Percentiles rank a stretch among this genome's conserved stretches.
Evolutionary conservation across 2,113 vertebrate species (phyloP).

Genomic region (Xiphophorus maculatus): DNA sequence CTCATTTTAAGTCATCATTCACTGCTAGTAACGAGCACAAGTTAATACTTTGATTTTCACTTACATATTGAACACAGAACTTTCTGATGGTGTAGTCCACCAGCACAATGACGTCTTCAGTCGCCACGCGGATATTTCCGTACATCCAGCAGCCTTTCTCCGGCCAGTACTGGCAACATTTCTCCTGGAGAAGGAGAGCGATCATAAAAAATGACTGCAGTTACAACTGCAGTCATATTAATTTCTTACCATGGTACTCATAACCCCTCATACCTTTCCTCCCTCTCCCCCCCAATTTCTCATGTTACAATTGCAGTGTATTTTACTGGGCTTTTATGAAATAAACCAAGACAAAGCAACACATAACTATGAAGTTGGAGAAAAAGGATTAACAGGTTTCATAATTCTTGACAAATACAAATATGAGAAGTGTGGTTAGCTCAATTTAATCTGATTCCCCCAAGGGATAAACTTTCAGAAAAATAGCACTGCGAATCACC

Average conservation of each 20-base stretch:
- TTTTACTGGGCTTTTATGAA: neutral
- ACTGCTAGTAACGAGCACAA: neutral
- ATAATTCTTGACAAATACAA: no score
- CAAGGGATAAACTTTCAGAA: no score
- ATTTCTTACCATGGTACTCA: neutral
- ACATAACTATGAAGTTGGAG: neutral
- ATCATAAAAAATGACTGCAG: slow-evolving; percentile 1
- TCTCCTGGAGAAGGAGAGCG: slow-evolving; percentile 81
- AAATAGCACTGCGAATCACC: no score
- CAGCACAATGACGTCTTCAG: slow-evolving; percentile 91
- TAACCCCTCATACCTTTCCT: neutral
- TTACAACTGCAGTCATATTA: neutral
- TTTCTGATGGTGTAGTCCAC: slow-evolving; percentile 97
- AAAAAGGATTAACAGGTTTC: neutral
- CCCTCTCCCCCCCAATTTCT: no score
- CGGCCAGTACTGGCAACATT: slow-evolving; percentile 96
- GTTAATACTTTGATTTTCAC: slow-evolving; percentile 33
- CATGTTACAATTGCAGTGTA: neutral
- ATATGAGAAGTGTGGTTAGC: no score
- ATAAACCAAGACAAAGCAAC: neutral
- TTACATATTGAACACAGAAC: slow-evolving; percentile 93
- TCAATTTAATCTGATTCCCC: no score
- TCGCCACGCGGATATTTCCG: slow-evolving; percentile 85
- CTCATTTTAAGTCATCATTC: neutral
- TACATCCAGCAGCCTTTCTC: slow-evolving; percentile 98